phyloP scores from a whole-genome alignment of 1,140 invertebrate species.

The Drosophila auraria region DNA sequence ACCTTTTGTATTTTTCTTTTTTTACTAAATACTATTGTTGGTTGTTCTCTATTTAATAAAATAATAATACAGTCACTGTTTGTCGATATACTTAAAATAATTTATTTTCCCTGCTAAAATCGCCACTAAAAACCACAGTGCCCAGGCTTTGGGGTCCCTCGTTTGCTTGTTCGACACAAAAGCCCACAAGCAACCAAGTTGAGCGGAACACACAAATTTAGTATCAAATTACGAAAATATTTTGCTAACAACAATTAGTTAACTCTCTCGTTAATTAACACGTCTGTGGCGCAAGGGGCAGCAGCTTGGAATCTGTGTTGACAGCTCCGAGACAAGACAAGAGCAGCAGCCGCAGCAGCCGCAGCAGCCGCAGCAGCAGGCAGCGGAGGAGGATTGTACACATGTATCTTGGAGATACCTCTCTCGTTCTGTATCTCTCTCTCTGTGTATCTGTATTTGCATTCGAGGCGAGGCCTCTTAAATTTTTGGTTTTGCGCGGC shows the following conservation, averaged over 20 bases:
- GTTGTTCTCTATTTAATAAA: too few relatives aligned
- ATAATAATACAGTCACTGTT: too few relatives aligned
- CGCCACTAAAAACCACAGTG: constrained; percentile 39
- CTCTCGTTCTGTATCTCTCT: background rate
- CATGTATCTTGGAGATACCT: constrained; percentile 13
- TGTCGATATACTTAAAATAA: too few relatives aligned
- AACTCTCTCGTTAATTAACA: constrained; percentile 85
- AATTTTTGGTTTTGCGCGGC: constrained; percentile 62
- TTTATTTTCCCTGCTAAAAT: too few relatives aligned
- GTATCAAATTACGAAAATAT: constrained; percentile 85
- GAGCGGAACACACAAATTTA: constrained; percentile 84
- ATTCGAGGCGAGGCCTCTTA: constrained; percentile 12
- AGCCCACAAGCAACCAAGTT: constrained; percentile 78
- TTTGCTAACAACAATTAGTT: constrained; percentile 85
- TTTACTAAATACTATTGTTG: too few relatives aligned
- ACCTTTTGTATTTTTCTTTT: background rate
- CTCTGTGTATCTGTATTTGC: background rate
- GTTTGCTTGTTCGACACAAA: constrained; percentile 58
- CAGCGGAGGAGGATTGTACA: background rate
- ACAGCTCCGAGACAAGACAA: constrained; percentile 51
- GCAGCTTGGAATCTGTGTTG: constrained; percentile 80
- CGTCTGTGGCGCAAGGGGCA: constrained; percentile 73
- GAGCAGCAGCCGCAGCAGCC: constrained; percentile 9
- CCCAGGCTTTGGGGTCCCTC: constrained; percentile 3
- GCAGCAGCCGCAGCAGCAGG: background rate